These are phyloP conservation scores for Troides aeacus DNA, from an alignment of 2,888 invertebrate species.

Conservation along the genomic window DNA sequence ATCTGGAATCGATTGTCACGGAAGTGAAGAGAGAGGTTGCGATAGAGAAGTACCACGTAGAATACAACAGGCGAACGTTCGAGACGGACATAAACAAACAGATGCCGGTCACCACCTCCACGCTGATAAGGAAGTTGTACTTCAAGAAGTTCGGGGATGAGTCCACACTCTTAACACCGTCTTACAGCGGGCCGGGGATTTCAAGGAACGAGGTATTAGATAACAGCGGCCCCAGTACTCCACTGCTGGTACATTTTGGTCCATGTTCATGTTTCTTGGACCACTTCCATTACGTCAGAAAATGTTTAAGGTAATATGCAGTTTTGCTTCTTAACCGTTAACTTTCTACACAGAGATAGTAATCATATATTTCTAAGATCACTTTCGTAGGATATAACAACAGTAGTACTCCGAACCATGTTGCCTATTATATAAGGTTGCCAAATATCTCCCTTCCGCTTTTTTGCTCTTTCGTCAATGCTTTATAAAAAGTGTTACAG, in stretches of 20 bases:
- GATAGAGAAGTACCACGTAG: conserved; percentile 47
- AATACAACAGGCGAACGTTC: conserved; percentile 44
- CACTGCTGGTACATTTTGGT: conserved; percentile 41
- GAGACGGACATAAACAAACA: conserved; percentile 54
- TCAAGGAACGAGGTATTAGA: conserved; percentile 41
- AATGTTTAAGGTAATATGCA: conserved; percentile 47
- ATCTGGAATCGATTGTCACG: conserved; percentile 59
- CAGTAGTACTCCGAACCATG: too few species aligned
- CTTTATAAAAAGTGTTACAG: too few species aligned
- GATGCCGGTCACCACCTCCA: conserved; percentile 53
- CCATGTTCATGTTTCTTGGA: conserved; percentile 50
- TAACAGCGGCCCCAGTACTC: conserved; percentile 35
- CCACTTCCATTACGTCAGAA: conserved; percentile 51
- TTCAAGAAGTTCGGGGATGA: conserved; percentile 45
- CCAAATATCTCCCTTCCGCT: too few species aligned
- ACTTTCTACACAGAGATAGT: too few species aligned
- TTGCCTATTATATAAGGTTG: too few species aligned
- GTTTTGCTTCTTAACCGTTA: conserved; percentile 9
- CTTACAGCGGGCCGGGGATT: conserved; percentile 20
- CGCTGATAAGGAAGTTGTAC: conserved; percentile 57
- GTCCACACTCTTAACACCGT: conserved; percentile 12
- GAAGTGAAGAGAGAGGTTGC: conserved; percentile 62
- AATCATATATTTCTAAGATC: too few species aligned
- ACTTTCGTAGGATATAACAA: too few species aligned
- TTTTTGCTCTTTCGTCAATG: too few species aligned